These are phyloP conservation scores for Catharus bicknelli DNA, from an alignment of 2,113 vertebrate species.

Conservation along the genomic window DNA sequence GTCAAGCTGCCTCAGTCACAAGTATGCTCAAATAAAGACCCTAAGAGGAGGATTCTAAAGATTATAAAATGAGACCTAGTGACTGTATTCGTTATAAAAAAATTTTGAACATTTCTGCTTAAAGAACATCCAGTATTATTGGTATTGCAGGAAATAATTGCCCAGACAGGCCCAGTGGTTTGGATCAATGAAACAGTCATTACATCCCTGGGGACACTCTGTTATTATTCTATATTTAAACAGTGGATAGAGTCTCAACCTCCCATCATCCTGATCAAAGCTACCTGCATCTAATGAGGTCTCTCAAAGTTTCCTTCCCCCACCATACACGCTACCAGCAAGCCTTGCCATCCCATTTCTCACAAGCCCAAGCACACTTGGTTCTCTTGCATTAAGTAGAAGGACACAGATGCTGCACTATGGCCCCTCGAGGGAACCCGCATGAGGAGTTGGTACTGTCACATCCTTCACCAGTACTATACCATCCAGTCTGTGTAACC, in stretches of 20 bases:
- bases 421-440: rapidly evolving
- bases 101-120: not conserved
- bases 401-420: not conserved
- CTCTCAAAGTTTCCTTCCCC: not conserved
- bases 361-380: not conserved
- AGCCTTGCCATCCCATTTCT: not conserved
- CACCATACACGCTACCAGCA: not conserved
- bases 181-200: slow-evolving; percentile 23
- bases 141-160: slow-evolving; percentile 4
- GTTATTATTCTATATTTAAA: slow-evolving; percentile 21
- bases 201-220: not conserved
- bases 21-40: not conserved
- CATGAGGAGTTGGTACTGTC: not conserved
- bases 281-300: not conserved
- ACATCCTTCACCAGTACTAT: not conserved
- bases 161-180: not conserved
- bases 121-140: not conserved
- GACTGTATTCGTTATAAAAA: not conserved
- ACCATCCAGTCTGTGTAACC: not conserved
- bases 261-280: not conserved
- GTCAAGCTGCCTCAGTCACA: not conserved
- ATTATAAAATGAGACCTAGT: not conserved
- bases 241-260: not conserved
- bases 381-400: not conserved
- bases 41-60: not conserved